Evolutionary conservation across 2,113 vertebrate genomes (phyloP), one percentile per base, ranked within the genome.

Genomic region (Apaloderma vittatum): DNA sequence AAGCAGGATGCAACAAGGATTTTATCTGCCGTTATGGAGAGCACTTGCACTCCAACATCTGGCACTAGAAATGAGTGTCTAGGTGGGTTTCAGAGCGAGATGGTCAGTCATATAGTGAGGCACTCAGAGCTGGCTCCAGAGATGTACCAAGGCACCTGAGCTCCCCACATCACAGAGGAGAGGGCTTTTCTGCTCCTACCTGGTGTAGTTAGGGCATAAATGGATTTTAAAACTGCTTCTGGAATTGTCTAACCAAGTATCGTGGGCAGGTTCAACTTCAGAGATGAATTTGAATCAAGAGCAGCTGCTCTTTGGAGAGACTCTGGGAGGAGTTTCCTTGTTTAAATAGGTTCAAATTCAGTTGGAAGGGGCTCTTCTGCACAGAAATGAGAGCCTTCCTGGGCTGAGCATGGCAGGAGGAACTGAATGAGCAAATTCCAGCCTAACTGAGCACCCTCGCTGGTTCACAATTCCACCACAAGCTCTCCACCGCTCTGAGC

Each of bases 391-490:
- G 3, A 46, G 19, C 11, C 9, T 37, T 54, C 20, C 20, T n/a
- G 30, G 8, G 8, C 5, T 66, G 29, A 24, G 43, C 84, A 86
- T 62, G 3, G 19, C 24, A 26, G 14, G 24, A 73, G 27, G 24
- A 83, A 43, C 43, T 14, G 34, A 81, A 30, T 0, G 11, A 74
- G 76, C 79, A 66, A 30, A 71, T 57, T 57, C 63, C 61, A 74
- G 15, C 48, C 63, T 65, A 40, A 30, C 0, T 2, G 27, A 32
- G 20, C 18, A 19, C 3, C 17, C 8, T 66, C 1, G 0, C 11
- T 32, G 37, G 7, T 68, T 79, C 79, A 3, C 4, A 23, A 14
- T 20, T 66, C 11, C 14, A 4, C 58, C 68, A 6, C 27, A 63
- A 86, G 36, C 45, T 75, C 34, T 61, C 58, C 66, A 17, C 6